A percentile compares a stretch with the other conserved stretches of the same genome.
phyloP scores from a whole-genome alignment of 2,113 vertebrate species.

The Gymnorhina tibicen region DNA sequence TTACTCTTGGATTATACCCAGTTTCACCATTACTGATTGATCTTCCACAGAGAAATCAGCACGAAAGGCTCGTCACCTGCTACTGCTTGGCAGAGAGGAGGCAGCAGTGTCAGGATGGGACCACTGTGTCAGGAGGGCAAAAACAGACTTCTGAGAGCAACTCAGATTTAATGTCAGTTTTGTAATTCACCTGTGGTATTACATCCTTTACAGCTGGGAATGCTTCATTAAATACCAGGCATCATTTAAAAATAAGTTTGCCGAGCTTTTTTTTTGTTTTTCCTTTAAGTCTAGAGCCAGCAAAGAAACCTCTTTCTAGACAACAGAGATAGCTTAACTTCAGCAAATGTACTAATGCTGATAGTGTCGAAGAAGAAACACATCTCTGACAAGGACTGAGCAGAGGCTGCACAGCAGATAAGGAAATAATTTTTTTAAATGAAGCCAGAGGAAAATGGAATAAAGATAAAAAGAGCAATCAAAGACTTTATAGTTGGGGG shows the following conservation, averaged over 20 bases:
- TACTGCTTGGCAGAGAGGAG: conserved; percentile 45
- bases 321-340: conserved; percentile 51
- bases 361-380: conserved; percentile 45
- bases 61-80: background rate
- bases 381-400: conserved; percentile 37
- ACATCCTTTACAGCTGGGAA: background rate
- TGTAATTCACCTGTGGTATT: background rate
- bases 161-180: background rate
- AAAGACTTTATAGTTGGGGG: conserved; percentile 29
- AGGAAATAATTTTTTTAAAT: conserved; percentile 57
- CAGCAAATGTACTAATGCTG: conserved; percentile 44
- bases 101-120: background rate
- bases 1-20: conserved; percentile 25
- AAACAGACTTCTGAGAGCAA: background rate
- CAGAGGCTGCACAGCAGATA: conserved; percentile 54
- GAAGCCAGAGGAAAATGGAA: conserved; percentile 46
- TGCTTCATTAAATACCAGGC: conserved; percentile 22
- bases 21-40: conserved; percentile 32
- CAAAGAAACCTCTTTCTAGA: background rate
- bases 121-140: background rate
- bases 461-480: conserved; percentile 68
- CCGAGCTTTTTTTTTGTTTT: background rate
- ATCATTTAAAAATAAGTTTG: conserved; percentile 22
- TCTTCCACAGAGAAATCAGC: conserved; percentile 36
- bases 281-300: conserved; percentile 42